Percentiles rank a stretch among this genome's conserved stretches.
These are phyloP conservation scores for Nezara viridula DNA, from an alignment of 2,888 invertebrate genomes.

Conservation along the genomic window DNA sequence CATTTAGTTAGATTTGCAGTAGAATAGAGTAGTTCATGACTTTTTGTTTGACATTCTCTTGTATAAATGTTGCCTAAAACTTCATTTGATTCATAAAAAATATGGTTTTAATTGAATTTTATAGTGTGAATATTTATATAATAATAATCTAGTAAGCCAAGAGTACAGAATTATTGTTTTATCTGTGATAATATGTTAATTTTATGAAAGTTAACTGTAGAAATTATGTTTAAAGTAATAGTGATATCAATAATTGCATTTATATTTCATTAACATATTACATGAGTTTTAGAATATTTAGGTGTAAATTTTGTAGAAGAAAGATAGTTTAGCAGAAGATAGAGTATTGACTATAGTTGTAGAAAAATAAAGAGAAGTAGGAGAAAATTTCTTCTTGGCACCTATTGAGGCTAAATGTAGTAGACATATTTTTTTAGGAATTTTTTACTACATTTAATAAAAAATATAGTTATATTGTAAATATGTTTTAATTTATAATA, in stretches of 20 bases:
- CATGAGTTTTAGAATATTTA: conserved; percentile 47
- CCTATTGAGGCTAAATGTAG: conserved; percentile 50
- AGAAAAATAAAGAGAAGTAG: conserved; percentile 53
- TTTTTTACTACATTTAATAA: conserved; percentile 44
- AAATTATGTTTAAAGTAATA: conserved; percentile 30
- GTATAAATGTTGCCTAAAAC: conserved; percentile 47
- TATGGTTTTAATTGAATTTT: conserved; percentile 17
- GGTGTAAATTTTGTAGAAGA: conserved; percentile 54
- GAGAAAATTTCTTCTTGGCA: conserved; percentile 57
- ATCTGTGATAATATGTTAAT: conserved; percentile 47
- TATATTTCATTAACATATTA: conserved; percentile 40
- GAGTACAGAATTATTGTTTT: conserved; percentile 40
- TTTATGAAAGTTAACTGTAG: conserved; percentile 41
- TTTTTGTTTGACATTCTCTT: conserved; percentile 48
- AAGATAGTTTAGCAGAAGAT: conserved; percentile 53
- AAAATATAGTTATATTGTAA: conserved; percentile 37
- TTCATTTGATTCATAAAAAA: conserved; percentile 23
- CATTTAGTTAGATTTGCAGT: conserved; percentile 63
- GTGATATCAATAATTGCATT: conserved; percentile 42
- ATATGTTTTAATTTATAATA: conserved; percentile 39
- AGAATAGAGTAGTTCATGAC: conserved; percentile 61
- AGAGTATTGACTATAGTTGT: conserved; percentile 54
- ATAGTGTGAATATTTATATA: conserved; percentile 44
- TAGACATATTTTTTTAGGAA: conserved; percentile 51
- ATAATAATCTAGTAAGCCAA: conserved; percentile 36